Conservation (phyloP, 2,888 invertebrate species). For the Amblyteles armatorius region DNA sequence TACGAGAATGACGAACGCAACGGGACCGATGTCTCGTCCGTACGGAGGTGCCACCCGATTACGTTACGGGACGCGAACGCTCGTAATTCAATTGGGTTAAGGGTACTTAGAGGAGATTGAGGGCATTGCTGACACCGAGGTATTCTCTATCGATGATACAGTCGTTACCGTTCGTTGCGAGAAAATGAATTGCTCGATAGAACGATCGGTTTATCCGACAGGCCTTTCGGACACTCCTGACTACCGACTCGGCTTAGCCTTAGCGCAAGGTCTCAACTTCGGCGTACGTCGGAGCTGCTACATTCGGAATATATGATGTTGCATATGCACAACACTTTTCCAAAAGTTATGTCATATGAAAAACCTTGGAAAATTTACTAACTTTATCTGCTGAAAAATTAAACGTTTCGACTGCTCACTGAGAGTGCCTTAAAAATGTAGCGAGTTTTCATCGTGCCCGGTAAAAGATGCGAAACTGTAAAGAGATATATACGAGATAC, state of each 20-base stretch:
- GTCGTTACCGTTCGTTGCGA: slow-evolving; percentile 26
- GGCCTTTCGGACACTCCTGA: slow-evolving; percentile 11
- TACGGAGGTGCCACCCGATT: slow-evolving; percentile 36
- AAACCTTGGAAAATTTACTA: no score
- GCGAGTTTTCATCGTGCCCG: no score
- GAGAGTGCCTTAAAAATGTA: no score
- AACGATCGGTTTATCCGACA: slow-evolving; percentile 5
- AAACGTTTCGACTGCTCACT: no score
- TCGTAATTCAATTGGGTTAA: slow-evolving; percentile 83
- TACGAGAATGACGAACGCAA: slow-evolving; percentile 37
- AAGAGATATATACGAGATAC: no score
- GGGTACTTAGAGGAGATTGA: slow-evolving; percentile 82
- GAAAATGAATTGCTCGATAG: slow-evolving; percentile 4
- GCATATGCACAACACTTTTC: no score
- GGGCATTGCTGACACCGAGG: slow-evolving; percentile 81
- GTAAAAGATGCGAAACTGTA: no score
- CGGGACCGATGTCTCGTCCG: slow-evolving; percentile 36
- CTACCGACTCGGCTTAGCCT: neutral
- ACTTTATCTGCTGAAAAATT: no score
- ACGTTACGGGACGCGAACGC: slow-evolving; percentile 58
- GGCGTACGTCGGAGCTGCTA: neutral
- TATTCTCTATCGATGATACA: slow-evolving; percentile 47
- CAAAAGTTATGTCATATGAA: no score
- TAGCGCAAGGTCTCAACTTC: neutral
- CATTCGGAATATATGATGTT: neutral